Base-by-base conservation (phyloP, 2,113 vertebrate species). In the Xiphorhynchus elegans region DNA sequence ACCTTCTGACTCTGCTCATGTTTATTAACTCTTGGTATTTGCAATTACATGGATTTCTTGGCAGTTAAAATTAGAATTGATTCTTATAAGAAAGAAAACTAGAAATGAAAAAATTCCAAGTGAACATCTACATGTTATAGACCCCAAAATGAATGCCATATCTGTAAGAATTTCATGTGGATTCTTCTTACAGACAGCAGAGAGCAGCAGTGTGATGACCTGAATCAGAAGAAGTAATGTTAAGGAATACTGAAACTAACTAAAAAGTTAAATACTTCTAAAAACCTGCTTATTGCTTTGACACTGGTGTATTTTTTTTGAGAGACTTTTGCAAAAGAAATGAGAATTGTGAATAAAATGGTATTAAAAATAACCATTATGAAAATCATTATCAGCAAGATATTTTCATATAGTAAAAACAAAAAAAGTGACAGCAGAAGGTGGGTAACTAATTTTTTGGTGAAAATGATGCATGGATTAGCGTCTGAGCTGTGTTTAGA, bases 151-250 rank as follows among this genome's bases (percentile, higher is more conserved):
- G 16, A 84, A 23, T 66, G 26, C 1, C 16, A 18, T 25, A 7
- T 72, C 37, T 82, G 25, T 66, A 35, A 47, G 35, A 55, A 68
- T 66, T 84, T 70, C 17, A 7, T 59, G 76, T 72, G 47, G 58
- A 69, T 90, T 70, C 82, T 67, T 78, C 67, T 81, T 58, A 15
- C 13, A 53, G 60, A 68, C 96, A 96, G 91, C 81, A 97, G 96
- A 94, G 96, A 92, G 92, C 93, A 96, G 96, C 90, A 96, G 86
- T 86, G 93, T 67, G 81, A 87, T 93, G 80, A 80, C 77, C 28
- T 80, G 49, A 62, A 49, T 68, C 40, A n/a, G 40, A 56, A 82
- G 25, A 26, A 49, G 11, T 59, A 13, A 12, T 75, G 4, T 49
- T 64, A 67, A 87, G 42, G 46, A 82, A 39, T 52, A 50, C 20